phyloP scores from a whole-genome alignment of 2,888 invertebrate species.

The Reticulitermes lucifugus region DNA sequence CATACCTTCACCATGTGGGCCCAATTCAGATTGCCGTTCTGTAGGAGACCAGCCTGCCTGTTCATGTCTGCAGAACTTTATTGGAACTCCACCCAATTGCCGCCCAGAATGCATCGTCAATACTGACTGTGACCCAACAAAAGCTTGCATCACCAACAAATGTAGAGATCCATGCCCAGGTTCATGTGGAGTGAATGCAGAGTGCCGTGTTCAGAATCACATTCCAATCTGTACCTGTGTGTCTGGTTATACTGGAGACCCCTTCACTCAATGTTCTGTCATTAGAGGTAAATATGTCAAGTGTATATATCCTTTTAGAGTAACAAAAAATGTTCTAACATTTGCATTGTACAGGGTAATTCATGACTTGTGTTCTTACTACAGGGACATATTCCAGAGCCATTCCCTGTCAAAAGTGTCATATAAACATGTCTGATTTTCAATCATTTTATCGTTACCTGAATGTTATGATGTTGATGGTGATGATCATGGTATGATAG shows the following conservation, averaged over 20 bases:
- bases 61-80: slow-evolving; percentile 68
- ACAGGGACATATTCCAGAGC: too few species aligned
- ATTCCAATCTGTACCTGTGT: slow-evolving; percentile 68
- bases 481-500: too few species aligned
- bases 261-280: slow-evolving; percentile 75
- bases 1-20: slow-evolving; percentile 72
- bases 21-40: slow-evolving; percentile 59
- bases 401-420: too few species aligned
- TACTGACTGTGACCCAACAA: slow-evolving; percentile 64
- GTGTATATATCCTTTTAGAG: background rate
- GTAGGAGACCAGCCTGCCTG: slow-evolving; percentile 69
- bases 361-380: too few species aligned
- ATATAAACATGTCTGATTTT: too few species aligned
- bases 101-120: slow-evolving; percentile 74
- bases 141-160: slow-evolving; percentile 65
- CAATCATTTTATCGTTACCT: too few species aligned
- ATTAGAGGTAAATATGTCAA: background rate
- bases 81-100: slow-evolving; percentile 78
- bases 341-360: too few species aligned
- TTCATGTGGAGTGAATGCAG: slow-evolving; percentile 66
- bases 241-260: slow-evolving; percentile 77
- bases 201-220: slow-evolving; percentile 64
- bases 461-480: too few species aligned
- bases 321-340: too few species aligned
- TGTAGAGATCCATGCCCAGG: slow-evolving; percentile 66